Percentiles rank a stretch among this genome's conserved stretches.
phyloP scores from a whole-genome alignment of 1,140 invertebrate species.

The Pseudomyrmex cubaensis region DNA sequence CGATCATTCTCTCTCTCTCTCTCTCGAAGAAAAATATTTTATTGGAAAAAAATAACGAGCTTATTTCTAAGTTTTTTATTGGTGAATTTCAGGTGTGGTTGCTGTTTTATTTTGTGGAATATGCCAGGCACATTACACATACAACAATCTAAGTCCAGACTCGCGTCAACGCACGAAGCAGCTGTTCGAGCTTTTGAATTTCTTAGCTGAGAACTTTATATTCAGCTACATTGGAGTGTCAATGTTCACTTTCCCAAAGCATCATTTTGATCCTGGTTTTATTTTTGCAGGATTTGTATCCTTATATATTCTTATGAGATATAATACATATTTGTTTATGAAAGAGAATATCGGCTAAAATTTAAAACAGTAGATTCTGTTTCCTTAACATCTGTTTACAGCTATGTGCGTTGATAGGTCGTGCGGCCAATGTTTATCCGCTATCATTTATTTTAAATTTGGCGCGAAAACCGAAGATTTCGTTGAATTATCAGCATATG shows the following conservation, averaged over 20 bases:
- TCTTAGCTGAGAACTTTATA: constrained; percentile 99
- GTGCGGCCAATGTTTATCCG: constrained; percentile 98
- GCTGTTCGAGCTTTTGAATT: constrained; percentile 97
- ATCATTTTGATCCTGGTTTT: constrained; percentile 96
- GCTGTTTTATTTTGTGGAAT: constrained; percentile 99
- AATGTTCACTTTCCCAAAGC: constrained; percentile 98
- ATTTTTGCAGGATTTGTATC: constrained; percentile 97
- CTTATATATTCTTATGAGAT: constrained; percentile 81
- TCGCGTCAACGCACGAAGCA: constrained; percentile 97
- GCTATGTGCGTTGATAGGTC: constrained; percentile 93
- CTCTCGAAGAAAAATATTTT: background rate
- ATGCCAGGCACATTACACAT: constrained; percentile 99
- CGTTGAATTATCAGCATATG: constrained; percentile 98
- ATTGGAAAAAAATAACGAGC: background rate
- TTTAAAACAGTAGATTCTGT: constrained; percentile 90
- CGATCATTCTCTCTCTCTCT: no score
- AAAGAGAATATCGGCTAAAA: constrained; percentile 87
- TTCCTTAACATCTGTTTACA: constrained; percentile 82
- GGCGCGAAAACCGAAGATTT: constrained; percentile 96
- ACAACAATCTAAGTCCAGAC: constrained; percentile 96
- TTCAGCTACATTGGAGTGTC: constrained; percentile 99
- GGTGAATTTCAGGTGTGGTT: constrained; percentile 91
- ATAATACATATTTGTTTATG: background rate
- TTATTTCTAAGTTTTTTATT: no score
- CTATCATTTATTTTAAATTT: constrained; percentile 97